phyloP scores from a whole-genome alignment of 2,797 vertebrate species.

The Propithecus perrieri region DNA sequence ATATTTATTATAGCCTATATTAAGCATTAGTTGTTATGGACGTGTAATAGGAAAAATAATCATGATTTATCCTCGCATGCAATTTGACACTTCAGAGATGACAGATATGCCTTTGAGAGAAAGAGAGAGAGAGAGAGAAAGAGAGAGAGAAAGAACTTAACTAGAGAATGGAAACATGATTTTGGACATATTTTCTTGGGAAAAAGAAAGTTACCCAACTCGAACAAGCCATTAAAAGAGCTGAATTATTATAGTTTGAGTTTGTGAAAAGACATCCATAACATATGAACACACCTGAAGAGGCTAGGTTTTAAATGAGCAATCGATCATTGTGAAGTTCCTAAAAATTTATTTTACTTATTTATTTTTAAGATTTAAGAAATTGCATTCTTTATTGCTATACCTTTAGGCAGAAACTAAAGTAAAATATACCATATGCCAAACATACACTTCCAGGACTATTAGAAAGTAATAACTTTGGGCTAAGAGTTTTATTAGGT shows the following conservation, averaged over 20 bases:
- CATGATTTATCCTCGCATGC: not conserved
- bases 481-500: not conserved
- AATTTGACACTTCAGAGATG: not conserved
- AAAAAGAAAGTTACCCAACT: not conserved
- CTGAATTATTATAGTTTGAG: not conserved
- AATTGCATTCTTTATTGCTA: not conserved
- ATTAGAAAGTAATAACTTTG: slow-evolving; percentile 9
- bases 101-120: not conserved
- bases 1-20: not conserved
- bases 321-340: not conserved
- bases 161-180: not conserved
- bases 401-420: not conserved
- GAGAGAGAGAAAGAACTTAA: not conserved
- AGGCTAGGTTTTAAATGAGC: not conserved
- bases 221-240: not conserved
- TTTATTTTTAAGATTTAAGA: slow-evolving; percentile 39
- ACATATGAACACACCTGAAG: not conserved
- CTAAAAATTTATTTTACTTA: slow-evolving; percentile 5
- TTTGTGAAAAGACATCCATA: not conserved
- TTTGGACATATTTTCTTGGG: not conserved
- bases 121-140: not conserved
- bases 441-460: not conserved
- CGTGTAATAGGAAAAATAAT: not conserved
- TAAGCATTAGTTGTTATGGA: not conserved
- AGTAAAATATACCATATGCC: not conserved